phyloP scores from a whole-genome alignment of 2,888 invertebrate genomes.

The Cataglyphis rosenhaueri region DNA sequence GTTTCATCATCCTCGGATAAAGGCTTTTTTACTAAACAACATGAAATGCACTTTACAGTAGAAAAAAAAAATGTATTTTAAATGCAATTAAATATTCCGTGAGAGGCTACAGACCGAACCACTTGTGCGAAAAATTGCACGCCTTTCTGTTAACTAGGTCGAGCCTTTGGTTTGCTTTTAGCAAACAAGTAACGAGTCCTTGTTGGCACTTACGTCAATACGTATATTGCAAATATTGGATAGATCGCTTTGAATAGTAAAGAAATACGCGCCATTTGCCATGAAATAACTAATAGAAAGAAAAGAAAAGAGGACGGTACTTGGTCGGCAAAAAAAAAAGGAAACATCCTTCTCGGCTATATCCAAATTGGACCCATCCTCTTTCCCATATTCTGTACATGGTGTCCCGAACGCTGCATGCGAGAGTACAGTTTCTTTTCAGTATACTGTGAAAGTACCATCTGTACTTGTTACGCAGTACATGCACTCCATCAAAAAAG shows the following conservation, averaged over 20 bases:
- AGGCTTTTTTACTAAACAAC: background rate
- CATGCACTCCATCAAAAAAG: background rate
- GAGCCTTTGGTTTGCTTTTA: slow-evolving; percentile 22
- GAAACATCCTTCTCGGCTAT: slow-evolving; percentile 22
- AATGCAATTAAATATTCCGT: slow-evolving; percentile 43
- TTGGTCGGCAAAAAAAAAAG: background rate
- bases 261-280: slow-evolving; percentile 19
- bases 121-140: slow-evolving; percentile 45
- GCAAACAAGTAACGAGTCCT: slow-evolving; percentile 33
- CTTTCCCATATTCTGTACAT: slow-evolving; percentile 18
- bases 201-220: slow-evolving; percentile 46
- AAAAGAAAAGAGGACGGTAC: slow-evolving; percentile 17
- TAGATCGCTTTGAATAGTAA: slow-evolving; percentile 52
- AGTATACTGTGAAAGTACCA: background rate
- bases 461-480: slow-evolving; percentile 11
- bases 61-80: slow-evolving; percentile 12
- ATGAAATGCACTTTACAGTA: background rate
- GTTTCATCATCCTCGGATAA: background rate
- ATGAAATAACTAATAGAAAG: slow-evolving; percentile 32
- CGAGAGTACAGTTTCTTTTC: slow-evolving; percentile 1
- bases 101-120: slow-evolving; percentile 14
- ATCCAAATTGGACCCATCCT: slow-evolving; percentile 48
- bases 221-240: slow-evolving; percentile 55
- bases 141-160: slow-evolving; percentile 46
- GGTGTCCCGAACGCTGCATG: slow-evolving; percentile 17